Evolutionary conservation across 2,888 invertebrate genomes (phyloP).

Genomic region (Drosophila borealis): DNA sequence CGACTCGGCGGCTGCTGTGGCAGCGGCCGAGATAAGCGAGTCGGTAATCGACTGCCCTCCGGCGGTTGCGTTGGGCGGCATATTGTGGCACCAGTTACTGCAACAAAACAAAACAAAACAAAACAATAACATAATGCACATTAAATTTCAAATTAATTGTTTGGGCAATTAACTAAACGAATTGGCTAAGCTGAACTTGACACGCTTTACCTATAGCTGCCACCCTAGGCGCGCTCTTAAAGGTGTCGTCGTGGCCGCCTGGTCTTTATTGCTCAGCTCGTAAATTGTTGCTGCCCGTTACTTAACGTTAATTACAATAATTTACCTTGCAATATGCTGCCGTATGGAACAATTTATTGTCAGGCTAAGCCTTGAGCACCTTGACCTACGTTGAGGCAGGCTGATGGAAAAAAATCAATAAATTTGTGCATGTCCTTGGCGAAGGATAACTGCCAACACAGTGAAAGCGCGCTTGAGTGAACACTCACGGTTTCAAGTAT

Average conservation of each 20-base stretch:
- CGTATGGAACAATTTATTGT: neutral
- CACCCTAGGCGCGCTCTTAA: neutral
- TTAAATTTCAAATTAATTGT: constrained; percentile 32
- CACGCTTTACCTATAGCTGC: constrained; percentile 46
- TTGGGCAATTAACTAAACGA: constrained; percentile 38
- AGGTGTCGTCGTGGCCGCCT: constrained; percentile 15
- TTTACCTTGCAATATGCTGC: neutral
- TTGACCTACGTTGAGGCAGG: constrained; percentile 2
- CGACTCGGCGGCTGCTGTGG: constrained; percentile 65
- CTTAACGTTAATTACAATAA: constrained; percentile 15
- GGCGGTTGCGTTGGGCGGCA: constrained; percentile 87
- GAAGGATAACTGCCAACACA: constrained; percentile 47
- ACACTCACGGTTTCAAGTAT: neutral
- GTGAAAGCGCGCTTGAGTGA: neutral
- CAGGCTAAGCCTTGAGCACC: neutral
- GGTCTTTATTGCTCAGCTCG: neutral
- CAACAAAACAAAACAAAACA: constrained; percentile 22
- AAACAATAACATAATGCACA: constrained; percentile 15
- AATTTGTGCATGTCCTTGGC: constrained; percentile 56
- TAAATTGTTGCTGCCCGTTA: neutral
- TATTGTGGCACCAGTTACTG: constrained; percentile 71
- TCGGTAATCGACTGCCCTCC: constrained; percentile 84
- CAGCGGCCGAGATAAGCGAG: constrained; percentile 69
- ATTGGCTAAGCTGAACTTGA: constrained; percentile 63
- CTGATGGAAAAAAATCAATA: constrained; percentile 55